A percentile compares a stretch with the other conserved stretches of the same genome.
Evolutionary conservation across 2,797 vertebrate species (phyloP).

Genomic region (Heliangelus exortis): DNA sequence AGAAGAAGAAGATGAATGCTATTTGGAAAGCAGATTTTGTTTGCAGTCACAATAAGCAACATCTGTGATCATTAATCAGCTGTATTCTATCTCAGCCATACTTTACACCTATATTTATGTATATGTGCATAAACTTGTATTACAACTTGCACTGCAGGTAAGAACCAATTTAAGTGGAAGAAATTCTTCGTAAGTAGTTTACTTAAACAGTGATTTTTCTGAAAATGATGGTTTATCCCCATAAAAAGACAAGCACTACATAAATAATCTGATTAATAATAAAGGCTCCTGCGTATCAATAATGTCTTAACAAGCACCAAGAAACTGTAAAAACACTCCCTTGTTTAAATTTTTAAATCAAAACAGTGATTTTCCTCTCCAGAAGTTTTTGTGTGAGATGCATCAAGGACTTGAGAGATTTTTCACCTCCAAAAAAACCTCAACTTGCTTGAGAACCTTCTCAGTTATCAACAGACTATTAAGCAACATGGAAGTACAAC

Average conservation of each 20-base stretch:
- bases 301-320: neutral
- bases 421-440: neutral
- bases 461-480: neutral
- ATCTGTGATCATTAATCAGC: neutral
- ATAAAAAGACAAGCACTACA: neutral
- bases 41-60: neutral
- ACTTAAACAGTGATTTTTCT: neutral
- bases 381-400: neutral
- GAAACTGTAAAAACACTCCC: neutral
- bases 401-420: neutral
- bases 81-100: neutral
- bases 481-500: neutral
- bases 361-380: neutral
- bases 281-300: neutral
- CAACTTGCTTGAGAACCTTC: neutral
- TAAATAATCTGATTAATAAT: neutral
- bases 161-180: neutral
- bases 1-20: neutral
- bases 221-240: neutral
- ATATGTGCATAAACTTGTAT: neutral
- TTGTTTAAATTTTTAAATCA: neutral
- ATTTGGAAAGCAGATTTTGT: neutral
- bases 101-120: neutral
- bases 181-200: neutral
- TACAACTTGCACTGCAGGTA: neutral